phyloP scores from a whole-genome alignment of 1,140 invertebrate species.

The Anthonomus grandis region DNA sequence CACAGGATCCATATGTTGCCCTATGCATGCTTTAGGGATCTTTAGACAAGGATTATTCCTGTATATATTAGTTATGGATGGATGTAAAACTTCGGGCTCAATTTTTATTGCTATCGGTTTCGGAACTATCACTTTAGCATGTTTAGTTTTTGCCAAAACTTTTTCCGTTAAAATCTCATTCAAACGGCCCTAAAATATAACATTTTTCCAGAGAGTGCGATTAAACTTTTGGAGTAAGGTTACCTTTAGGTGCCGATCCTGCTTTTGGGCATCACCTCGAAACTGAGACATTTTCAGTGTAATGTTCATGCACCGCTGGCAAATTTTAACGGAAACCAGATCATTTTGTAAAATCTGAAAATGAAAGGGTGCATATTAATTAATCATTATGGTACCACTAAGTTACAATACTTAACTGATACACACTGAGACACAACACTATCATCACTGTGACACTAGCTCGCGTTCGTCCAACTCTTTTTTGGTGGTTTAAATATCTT shows the following conservation, averaged over 20 bases:
- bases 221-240: conserved; percentile 15
- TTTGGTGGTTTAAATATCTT: too few relatives aligned
- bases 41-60: conserved; percentile 14
- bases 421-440: conserved; percentile 13
- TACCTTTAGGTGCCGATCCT: conserved; percentile 21
- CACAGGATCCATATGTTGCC: conserved; percentile 7
- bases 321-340: conserved; percentile 22
- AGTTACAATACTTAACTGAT: conserved; percentile 11
- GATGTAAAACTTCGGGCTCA: conserved; percentile 9
- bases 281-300: conserved; percentile 24
- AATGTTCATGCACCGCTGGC: conserved; percentile 19
- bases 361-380: conserved; percentile 3
- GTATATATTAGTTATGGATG: conserved; percentile 11
- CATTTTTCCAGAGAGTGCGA: background rate
- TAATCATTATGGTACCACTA: background rate
- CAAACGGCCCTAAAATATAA: conserved; percentile 10
- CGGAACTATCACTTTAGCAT: too few relatives aligned
- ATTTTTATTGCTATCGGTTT: background rate
- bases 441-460: too few relatives aligned
- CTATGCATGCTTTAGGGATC: conserved; percentile 7
- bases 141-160: background rate
- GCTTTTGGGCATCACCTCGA: conserved; percentile 10
- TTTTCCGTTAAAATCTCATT: conserved; percentile 14
- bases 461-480: too few relatives aligned
- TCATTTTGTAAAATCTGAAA: conserved; percentile 21